Evolutionary conservation across 2,797 vertebrate genomes (phyloP), one percentile per base, ranked within the genome.

Genomic region (Odontamblyopus rebecca): DNA sequence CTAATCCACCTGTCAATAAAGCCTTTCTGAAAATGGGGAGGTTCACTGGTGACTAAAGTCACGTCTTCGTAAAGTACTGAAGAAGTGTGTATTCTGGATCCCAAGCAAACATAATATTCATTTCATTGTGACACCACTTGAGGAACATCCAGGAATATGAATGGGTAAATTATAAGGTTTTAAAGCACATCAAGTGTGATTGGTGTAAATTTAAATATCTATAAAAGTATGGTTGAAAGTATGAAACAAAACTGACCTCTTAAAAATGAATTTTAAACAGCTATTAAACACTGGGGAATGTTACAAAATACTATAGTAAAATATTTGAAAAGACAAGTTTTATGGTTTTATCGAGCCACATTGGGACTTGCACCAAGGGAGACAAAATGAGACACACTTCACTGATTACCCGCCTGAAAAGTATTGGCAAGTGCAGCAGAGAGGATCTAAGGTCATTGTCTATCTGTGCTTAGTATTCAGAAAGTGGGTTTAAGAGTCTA

Each of bases 381-480:
- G 29, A 57, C 72, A 70, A 62, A 78, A 69, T 9, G 65, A 82
- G 70, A 38, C 70, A 71, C 63, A 72, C 61, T 85, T 67, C 54
- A 64, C 26, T 6, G 44, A 74, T 69, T 71, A 70, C 66, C 23
- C 60, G 66, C 38, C 48, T 2, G 27, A 73, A 75, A 85, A 76
- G 70, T 65, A 72, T 27, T 50, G 79, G 67, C 66, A 1, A 77
- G 68, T 76, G 78, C 75, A 83, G 70, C 73, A 71, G 64, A 81
- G 72, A 78, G 73, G 70, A 85, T 77, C 73, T 76, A 29, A 88
- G 82, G 84, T 84, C 82, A 80, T 69, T 70, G 70, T 78, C 65
- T 61, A 67, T 81, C 59, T 81, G 67, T 68, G 77, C 78, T 93
- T 91, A 79, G 86, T 86, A 90, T 90, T 84, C 87, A 78, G 73